phyloP scores from a whole-genome alignment of 2,113 vertebrate species.

The Pseudorasbora parva region DNA sequence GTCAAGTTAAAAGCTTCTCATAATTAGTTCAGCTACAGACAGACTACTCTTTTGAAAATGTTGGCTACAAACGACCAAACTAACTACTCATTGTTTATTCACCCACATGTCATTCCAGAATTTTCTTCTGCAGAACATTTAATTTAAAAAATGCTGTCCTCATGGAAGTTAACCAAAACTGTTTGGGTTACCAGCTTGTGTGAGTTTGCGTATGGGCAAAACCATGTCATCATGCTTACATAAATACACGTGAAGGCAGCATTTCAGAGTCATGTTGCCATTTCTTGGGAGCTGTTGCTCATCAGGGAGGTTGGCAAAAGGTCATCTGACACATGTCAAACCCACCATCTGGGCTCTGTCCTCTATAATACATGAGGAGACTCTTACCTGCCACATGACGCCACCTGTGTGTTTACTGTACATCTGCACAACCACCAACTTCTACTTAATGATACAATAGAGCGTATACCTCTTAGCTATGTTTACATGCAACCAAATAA shows the following conservation, averaged over 20 bases:
- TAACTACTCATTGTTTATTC: too few species aligned
- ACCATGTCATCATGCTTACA: conserved; percentile 49
- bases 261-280: conserved; percentile 15
- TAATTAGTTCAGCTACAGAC: not conserved
- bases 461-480: not conserved
- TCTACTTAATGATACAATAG: not conserved
- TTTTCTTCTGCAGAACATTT: not conserved
- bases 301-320: conserved; percentile 32
- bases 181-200: not conserved
- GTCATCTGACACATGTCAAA: conserved; percentile 32
- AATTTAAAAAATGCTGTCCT: too few species aligned
- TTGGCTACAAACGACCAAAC: not conserved
- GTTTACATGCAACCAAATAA: not conserved
- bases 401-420: conserved; percentile 17
- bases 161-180: not conserved
- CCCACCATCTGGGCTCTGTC: conserved; percentile 23
- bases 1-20: not conserved
- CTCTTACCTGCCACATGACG: conserved; percentile 46
- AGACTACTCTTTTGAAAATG: not conserved
- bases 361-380: conserved; percentile 51
- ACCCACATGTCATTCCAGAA: too few species aligned
- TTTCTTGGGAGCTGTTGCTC: conserved; percentile 15
- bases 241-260: conserved; percentile 55
- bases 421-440: not conserved
- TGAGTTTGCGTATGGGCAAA: not conserved